These are phyloP conservation scores for Clanis bilineata DNA, from an alignment of 2,888 invertebrate genomes.

Conservation along the genomic window DNA sequence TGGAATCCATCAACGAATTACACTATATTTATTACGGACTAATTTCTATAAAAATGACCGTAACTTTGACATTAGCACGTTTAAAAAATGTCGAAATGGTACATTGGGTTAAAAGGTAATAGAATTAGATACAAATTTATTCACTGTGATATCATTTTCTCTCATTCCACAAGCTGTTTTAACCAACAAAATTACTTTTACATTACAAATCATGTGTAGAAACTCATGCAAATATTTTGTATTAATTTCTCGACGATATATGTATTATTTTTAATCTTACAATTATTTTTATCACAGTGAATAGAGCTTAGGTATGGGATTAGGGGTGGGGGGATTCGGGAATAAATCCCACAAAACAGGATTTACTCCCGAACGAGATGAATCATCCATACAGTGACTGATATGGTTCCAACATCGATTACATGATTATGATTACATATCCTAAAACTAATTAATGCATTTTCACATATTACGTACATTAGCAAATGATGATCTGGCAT, in stretches of 20 bases:
- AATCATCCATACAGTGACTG: slow-evolving; percentile 27
- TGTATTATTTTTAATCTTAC: slow-evolving; percentile 30
- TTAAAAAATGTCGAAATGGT: slow-evolving; percentile 31
- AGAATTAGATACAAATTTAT: slow-evolving; percentile 14
- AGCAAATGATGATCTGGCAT: slow-evolving; percentile 7
- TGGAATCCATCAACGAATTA: no score
- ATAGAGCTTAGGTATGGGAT: slow-evolving; percentile 48
- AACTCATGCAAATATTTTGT: slow-evolving; percentile 20
- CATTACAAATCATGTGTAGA: background rate
- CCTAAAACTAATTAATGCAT: slow-evolving; percentile 14
- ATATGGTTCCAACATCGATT: slow-evolving; percentile 27
- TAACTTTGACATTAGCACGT: background rate
- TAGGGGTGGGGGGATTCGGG: slow-evolving; percentile 24
- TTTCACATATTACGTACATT: slow-evolving; percentile 20
- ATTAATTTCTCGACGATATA: slow-evolving; percentile 25
- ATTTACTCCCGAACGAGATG: slow-evolving; percentile 24
- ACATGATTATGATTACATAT: slow-evolving; percentile 12
- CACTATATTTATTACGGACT: no score
- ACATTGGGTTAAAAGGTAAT: slow-evolving; percentile 22
- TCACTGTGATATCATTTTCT: slow-evolving; percentile 16
- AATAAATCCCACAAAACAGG: slow-evolving; percentile 25
- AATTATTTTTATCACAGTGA: slow-evolving; percentile 65
- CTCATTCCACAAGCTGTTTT: background rate
- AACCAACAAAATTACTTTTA: background rate
- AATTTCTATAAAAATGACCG: background rate